These are phyloP conservation scores for Moxostoma hubbsi DNA, from an alignment of 2,797 vertebrate genomes.

Conservation along the genomic window DNA sequence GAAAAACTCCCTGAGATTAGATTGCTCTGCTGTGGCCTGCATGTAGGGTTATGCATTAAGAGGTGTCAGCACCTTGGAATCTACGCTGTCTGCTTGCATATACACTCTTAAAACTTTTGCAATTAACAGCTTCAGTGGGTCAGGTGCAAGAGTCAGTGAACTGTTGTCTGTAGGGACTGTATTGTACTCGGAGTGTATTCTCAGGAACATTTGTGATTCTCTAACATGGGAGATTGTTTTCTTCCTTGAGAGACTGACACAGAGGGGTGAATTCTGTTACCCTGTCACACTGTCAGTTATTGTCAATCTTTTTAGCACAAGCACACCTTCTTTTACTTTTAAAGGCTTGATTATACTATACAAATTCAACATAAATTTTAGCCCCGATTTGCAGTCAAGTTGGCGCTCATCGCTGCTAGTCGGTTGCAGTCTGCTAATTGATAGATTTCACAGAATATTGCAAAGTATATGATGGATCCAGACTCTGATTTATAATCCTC, in stretches of 20 bases:
- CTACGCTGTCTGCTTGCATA: slow-evolving; percentile 13
- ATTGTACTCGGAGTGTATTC: neutral
- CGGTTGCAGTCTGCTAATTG: too few species aligned
- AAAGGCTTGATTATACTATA: too few species aligned
- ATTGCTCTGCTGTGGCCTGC: slow-evolving; percentile 57
- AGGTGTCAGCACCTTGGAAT: slow-evolving; percentile 50
- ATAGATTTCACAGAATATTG: too few species aligned
- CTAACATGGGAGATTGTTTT: neutral
- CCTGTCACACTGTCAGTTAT: too few species aligned
- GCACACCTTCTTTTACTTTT: too few species aligned
- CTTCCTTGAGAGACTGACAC: neutral
- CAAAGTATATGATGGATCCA: too few species aligned
- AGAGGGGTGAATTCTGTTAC: neutral
- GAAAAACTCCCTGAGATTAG: slow-evolving; percentile 59
- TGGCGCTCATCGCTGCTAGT: too few species aligned
- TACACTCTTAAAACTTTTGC: slow-evolving; percentile 16
- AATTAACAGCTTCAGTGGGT: slow-evolving; percentile 4
- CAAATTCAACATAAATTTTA: too few species aligned
- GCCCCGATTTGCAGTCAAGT: too few species aligned
- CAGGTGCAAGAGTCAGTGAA: neutral
- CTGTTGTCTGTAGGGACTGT: neutral
- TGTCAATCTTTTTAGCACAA: too few species aligned
- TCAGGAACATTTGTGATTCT: neutral
- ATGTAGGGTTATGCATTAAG: slow-evolving; percentile 65
- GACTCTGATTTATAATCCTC: too few species aligned